Conservation (phyloP, 2,888 invertebrate genomes). For the Beris chalybata region DNA sequence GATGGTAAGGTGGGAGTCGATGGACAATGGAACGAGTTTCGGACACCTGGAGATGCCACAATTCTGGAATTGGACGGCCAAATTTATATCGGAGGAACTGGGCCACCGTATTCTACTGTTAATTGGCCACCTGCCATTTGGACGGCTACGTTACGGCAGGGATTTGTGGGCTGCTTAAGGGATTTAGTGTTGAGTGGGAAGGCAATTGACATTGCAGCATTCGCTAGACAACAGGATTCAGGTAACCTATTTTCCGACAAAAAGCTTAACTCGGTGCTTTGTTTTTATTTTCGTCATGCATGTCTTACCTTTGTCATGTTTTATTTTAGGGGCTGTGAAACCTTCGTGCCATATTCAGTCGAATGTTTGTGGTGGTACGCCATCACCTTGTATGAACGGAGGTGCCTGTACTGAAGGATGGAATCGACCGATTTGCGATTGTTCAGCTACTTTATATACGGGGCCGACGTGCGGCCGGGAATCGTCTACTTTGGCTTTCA, state of each 20-base stretch:
- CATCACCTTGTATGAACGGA: constrained; percentile 86
- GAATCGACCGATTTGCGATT: constrained; percentile 94
- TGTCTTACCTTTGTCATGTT: constrained; percentile 25
- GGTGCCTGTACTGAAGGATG: constrained; percentile 91
- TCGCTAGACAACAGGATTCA: constrained; percentile 87
- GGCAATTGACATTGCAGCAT: constrained; percentile 84
- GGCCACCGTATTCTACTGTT: constrained; percentile 75
- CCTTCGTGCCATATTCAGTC: constrained; percentile 85
- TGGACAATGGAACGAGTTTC: constrained; percentile 84
- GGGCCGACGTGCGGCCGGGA: constrained; percentile 92
- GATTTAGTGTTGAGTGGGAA: constrained; percentile 87
- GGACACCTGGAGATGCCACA: constrained; percentile 85
- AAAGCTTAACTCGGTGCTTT: background rate
- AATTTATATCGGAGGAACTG: constrained; percentile 86
- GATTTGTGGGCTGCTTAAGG: constrained; percentile 92
- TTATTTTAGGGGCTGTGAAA: constrained; percentile 74
- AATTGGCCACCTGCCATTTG: constrained; percentile 84
- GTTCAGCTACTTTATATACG: constrained; percentile 82
- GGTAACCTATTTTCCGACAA: constrained; percentile 57
- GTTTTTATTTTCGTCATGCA: background rate
- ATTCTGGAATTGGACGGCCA: constrained; percentile 86
- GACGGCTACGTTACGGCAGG: constrained; percentile 86
- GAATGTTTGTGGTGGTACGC: constrained; percentile 77
- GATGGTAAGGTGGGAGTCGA: constrained; percentile 89
- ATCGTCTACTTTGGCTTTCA: constrained; percentile 83